Evolutionary conservation across 2,888 invertebrate genomes (phyloP), one percentile per base, ranked within the genome.

Genomic region (Drosophila subquinaria): DNA sequence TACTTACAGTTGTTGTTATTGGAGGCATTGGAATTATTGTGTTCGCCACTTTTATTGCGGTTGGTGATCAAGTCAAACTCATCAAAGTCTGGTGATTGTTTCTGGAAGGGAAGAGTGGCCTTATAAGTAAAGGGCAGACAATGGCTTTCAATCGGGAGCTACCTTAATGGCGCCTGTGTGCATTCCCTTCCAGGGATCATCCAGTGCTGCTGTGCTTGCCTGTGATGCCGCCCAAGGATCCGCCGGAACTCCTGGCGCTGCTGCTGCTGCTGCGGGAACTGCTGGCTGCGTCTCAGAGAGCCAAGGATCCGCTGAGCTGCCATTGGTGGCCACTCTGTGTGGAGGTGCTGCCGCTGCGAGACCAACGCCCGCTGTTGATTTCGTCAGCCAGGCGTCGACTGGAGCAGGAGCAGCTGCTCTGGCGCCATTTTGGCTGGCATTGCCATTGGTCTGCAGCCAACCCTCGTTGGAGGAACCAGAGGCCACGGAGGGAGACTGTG

Each of bases 1-100:
- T 13, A 43, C 72, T 70, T 71, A 92, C 93, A 90, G 79, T 92
- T 93, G 75, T 93, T 93, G 79, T 93, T 93, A 75, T 92, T 92
- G 74, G 91, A 87, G 76, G 90, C 90, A 86, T 85, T 82, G 73
- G 90, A 88, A 69, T 86, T 87, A 62, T 83, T 88, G 15, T 77
- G 82, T 68, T 91, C 92, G 61, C 90, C 91, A 79, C 93, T 91
- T 88, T 93, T 94, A 90, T 95, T 95, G 69, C 97, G 95, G 93
- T 97, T 97, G 69, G 96, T 96, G 78, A 97, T 95, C 74, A 96
- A 95, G 93, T 97, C 97, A 93, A 97, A 97, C 92, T 97, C 97
- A 92, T 97, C 97, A 91, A 97, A 94, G 92, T 97, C 97, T 6
- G 95, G 95, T 43, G 91, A 91, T 65, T 88, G 82, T 88, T 91